These are phyloP conservation scores for Psilopsiagon aymara DNA, from an alignment of 2,113 vertebrate species.

Conservation along the genomic window DNA sequence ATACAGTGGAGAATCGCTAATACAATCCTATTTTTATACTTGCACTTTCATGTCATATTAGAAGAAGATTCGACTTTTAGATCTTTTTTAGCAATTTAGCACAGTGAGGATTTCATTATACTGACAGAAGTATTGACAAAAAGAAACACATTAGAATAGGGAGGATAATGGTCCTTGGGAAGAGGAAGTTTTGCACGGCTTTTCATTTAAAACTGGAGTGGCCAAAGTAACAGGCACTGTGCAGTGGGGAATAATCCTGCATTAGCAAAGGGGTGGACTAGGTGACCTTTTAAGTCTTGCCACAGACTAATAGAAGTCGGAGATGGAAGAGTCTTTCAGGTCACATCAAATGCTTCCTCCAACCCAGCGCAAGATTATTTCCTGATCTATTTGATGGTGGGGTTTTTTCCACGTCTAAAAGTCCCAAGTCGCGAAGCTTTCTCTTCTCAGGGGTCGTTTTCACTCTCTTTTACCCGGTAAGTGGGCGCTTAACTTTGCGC, in stretches of 20 bases:
- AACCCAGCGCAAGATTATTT: slow-evolving; percentile 45
- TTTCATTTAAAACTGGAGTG: slow-evolving; percentile 70
- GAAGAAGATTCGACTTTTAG: slow-evolving; percentile 74
- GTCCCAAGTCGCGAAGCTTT: slow-evolving; percentile 19
- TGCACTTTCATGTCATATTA: slow-evolving; percentile 62
- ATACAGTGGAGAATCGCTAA: slow-evolving; percentile 68
- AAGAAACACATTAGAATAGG: slow-evolving; percentile 66
- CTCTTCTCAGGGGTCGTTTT: slow-evolving; percentile 10
- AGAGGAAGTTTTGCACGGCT: slow-evolving; percentile 64
- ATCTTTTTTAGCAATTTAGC: slow-evolving; percentile 73
- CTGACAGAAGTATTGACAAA: slow-evolving; percentile 71
- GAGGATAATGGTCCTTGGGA: slow-evolving; percentile 62
- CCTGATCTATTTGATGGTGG: slow-evolving; percentile 14
- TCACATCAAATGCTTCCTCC: slow-evolving; percentile 56
- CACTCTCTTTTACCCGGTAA: slow-evolving; percentile 31
- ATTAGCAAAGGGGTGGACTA: slow-evolving; percentile 58
- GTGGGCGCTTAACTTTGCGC: slow-evolving; percentile 57
- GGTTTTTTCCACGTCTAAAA: slow-evolving; percentile 31
- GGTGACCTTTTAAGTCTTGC: slow-evolving; percentile 64
- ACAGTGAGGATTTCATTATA: slow-evolving; percentile 75
- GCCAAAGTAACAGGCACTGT: slow-evolving; percentile 45
- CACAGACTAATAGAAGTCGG: slow-evolving; percentile 57
- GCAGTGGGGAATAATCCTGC: slow-evolving; percentile 56
- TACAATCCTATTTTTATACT: slow-evolving; percentile 67
- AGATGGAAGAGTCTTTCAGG: slow-evolving; percentile 68